These are phyloP conservation scores for Caranx ignobilis DNA, from an alignment of 2,113 vertebrate species.

Conservation along the genomic window DNA sequence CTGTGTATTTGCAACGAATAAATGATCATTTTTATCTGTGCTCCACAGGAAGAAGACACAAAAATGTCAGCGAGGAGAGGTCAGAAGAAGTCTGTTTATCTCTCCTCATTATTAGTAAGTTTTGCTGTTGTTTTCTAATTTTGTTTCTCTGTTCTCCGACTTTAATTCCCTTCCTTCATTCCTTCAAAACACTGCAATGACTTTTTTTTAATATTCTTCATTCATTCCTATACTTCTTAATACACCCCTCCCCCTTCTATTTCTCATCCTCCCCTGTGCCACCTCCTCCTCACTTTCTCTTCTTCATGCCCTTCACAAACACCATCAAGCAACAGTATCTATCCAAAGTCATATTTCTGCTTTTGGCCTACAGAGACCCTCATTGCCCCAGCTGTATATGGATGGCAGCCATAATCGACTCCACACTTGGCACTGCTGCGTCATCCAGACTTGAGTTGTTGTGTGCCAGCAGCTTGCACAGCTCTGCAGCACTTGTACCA, in stretches of 20 bases:
- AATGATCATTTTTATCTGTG: constrained; percentile 2
- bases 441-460: constrained; percentile 44
- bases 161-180: not conserved
- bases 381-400: not conserved
- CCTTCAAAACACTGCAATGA: not conserved
- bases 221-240: not conserved
- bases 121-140: not conserved
- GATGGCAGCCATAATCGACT: constrained; percentile 6
- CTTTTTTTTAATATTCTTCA: not conserved
- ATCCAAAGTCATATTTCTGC: constrained; percentile 7
- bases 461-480: constrained; percentile 44
- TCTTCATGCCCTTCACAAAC: not conserved
- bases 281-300: not conserved
- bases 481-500: constrained; percentile 52
- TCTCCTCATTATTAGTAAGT: constrained; percentile 92
- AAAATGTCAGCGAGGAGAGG: constrained; percentile 86
- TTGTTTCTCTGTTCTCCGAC: not conserved
- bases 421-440: constrained; percentile 24
- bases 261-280: not conserved
- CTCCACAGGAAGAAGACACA: constrained; percentile 80
- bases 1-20: not conserved
- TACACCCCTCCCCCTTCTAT: not conserved
- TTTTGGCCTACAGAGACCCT: not conserved
- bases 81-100: constrained; percentile 82
- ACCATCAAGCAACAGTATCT: not conserved